phyloP scores from a whole-genome alignment of 2,113 vertebrate species.

The Prionailurus viverrinus region DNA sequence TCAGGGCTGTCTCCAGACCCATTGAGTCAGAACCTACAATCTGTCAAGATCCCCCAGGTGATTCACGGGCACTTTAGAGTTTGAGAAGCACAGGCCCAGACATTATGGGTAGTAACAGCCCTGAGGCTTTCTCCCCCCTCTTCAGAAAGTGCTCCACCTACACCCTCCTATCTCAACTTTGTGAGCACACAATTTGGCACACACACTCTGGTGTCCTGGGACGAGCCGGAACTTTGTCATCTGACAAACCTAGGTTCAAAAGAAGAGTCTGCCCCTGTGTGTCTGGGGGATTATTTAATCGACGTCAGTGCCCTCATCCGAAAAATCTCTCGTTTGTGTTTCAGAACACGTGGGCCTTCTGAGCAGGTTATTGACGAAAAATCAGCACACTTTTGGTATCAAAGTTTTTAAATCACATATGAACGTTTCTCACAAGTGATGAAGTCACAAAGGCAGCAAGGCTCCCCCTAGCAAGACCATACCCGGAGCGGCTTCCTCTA shows the following conservation, averaged over 20 bases:
- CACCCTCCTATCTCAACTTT: too few species aligned
- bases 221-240: neutral
- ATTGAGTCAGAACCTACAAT: neutral
- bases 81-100: neutral
- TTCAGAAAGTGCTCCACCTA: neutral
- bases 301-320: neutral
- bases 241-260: neutral
- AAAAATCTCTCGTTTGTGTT: neutral
- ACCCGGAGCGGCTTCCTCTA: too few species aligned
- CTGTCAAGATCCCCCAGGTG: neutral
- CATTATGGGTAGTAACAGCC: rapidly evolving
- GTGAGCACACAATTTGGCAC: neutral
- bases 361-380: neutral
- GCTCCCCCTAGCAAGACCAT: neutral
- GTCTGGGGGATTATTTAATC: neutral
- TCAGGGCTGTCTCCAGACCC: neutral
- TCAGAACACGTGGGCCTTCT: neutral
- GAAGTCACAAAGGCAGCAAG: neutral
- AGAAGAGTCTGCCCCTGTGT: neutral
- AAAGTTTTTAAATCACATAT: neutral
- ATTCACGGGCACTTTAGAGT: too few species aligned
- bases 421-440: neutral
- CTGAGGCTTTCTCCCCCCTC: neutral
- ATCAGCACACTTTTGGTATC: neutral
- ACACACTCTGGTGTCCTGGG: neutral